Conservation (phyloP, 2,888 invertebrate species). For the Drosophila picticornis region DNA sequence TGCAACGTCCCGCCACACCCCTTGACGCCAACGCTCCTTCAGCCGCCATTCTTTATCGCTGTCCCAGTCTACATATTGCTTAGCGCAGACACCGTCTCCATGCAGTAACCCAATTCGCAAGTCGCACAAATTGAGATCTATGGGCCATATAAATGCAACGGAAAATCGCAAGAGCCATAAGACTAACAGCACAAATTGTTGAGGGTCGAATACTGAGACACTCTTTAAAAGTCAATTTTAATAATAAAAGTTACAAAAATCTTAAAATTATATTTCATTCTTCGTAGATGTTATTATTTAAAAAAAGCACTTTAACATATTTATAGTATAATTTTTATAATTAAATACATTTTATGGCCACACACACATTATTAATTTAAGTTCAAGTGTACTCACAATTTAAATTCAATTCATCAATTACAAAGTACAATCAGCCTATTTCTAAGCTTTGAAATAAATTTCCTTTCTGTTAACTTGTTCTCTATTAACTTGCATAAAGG, state of each 20-base stretch:
- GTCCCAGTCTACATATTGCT: conserved; percentile 45
- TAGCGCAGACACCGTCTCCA: conserved; percentile 19
- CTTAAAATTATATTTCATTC: neutral
- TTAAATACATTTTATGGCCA: neutral
- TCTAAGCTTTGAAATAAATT: neutral
- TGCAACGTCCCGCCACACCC: conserved; percentile 1
- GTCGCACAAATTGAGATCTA: conserved; percentile 66
- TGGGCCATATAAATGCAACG: conserved; percentile 54
- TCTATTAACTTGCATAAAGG: neutral
- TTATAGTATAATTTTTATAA: neutral
- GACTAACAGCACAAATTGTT: neutral
- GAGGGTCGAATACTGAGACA: conserved; percentile 20
- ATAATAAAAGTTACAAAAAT: neutral
- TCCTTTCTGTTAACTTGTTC: neutral
- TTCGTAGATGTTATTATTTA: neutral
- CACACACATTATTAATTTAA: neutral
- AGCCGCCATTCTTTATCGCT: conserved; percentile 8
- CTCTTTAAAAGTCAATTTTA: conserved; percentile 11
- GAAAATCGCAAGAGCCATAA: conserved; percentile 38
- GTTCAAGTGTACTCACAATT: neutral
- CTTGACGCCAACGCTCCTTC: neutral
- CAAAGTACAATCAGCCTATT: neutral
- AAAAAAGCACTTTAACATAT: too few species aligned
- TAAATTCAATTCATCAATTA: neutral
- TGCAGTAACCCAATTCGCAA: conserved; percentile 54